phyloP scores from a whole-genome alignment of 1,140 invertebrate genomes.

The Ruditapes philippinarum region DNA sequence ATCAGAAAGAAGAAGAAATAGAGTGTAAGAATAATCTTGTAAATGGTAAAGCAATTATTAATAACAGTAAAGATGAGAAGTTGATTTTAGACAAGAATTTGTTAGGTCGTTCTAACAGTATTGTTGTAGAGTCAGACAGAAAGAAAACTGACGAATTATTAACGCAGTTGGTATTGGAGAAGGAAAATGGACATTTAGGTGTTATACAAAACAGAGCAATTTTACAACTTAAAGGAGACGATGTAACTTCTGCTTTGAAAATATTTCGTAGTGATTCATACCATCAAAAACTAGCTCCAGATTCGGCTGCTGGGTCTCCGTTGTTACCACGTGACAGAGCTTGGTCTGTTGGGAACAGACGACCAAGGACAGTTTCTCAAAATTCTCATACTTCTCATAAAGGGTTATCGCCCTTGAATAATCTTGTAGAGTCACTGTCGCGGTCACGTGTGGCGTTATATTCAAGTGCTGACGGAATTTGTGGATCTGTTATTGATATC shows the following conservation, averaged over 20 bases:
- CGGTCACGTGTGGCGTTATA: slow-evolving; percentile 39
- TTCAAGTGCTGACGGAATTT: slow-evolving; percentile 47
- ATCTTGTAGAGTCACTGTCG: slow-evolving; percentile 47
- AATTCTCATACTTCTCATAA: neutral
- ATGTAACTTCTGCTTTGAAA: neutral
- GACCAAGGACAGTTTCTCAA: slow-evolving; percentile 15
- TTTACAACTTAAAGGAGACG: neutral
- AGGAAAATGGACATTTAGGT: neutral
- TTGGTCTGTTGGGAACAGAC: slow-evolving; percentile 36
- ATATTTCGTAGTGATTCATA: slow-evolving; percentile 44
- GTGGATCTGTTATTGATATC: slow-evolving; percentile 52
- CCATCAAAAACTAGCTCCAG: neutral
- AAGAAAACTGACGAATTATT: slow-evolving; percentile 36
- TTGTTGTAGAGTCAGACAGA: neutral
- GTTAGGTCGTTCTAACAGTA: neutral
- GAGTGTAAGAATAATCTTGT: neutral
- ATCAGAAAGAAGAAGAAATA: neutral
- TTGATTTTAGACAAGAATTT: neutral
- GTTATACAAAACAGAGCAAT: slow-evolving; percentile 13
- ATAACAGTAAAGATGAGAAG: too few relatives aligned
- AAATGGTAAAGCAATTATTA: neutral
- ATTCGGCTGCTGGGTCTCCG: neutral
- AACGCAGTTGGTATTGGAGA: slow-evolving; percentile 24
- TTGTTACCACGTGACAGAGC: slow-evolving; percentile 33
- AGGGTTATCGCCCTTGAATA: slow-evolving; percentile 29